Evolutionary conservation across 1,140 invertebrate genomes (phyloP), one percentile per base, ranked within the genome.

Genomic region (Bombus soroeensis): DNA sequence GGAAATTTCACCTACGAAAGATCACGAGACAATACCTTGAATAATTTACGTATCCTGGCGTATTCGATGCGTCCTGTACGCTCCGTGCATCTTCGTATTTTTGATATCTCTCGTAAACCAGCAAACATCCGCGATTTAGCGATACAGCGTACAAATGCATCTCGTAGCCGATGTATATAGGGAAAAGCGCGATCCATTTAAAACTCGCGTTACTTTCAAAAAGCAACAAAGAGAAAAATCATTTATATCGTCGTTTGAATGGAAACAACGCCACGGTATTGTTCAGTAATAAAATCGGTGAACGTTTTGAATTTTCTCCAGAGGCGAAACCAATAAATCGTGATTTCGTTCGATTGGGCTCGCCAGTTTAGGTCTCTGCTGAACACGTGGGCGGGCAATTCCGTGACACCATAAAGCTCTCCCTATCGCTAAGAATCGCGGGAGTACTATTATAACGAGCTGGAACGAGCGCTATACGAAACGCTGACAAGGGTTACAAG

Each of bases 331-430:
- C 22, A 70, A 70, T 81, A 71, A 68, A 68, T 80, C 78, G 8
- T n/a, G 18, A 28, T 70, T 70, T 53, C 32, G 15, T 39, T 32
- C 43, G 25, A 39, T 32, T 3, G 25, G 47, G 32, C 18, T 53
- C 15, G 34, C 43, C 41, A n/a, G 43, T 71, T 70, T 25, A 12
- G 28, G 25, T 47, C 43, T 13, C 32, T 8, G 39, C 34, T 25
- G 66, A 9, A 72, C 41, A 28, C 78, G 78, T 81, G 66, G 78
- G 78, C 78, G 78, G 41, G 34, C 43, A 71, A 81, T 71, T 53
- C 78, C 66, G 64, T n/a, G 62, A 10, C 43, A 47, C 78, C 78
- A 71, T 71, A 71, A 71, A 71, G 43, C 43, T n/a, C 62, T 43
- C 15, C 8, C 34, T 71, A 81, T 81, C 78, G 78, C 47, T 37